phyloP scores from a whole-genome alignment of 1,140 invertebrate genomes.

The Caerostris extrusa region DNA sequence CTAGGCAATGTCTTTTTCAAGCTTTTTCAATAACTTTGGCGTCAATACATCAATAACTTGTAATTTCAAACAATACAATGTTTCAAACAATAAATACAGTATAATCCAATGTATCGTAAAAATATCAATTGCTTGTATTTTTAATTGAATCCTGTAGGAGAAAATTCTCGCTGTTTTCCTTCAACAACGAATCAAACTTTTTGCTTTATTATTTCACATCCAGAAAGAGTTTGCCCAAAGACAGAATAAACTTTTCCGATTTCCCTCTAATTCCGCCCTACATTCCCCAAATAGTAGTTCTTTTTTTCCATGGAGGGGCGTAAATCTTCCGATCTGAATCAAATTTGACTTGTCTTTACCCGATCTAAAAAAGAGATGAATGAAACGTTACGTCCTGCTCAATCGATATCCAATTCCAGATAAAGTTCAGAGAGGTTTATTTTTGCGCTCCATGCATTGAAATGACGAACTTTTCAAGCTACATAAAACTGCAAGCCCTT shows the following conservation, averaged over 20 bases:
- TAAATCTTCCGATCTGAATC: conserved; percentile 41
- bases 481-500: conserved; percentile 55
- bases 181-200: too few species aligned
- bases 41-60: too few species aligned
- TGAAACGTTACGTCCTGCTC: conserved; percentile 51
- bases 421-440: conserved; percentile 41
- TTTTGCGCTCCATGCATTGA: conserved; percentile 56
- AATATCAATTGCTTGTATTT: too few species aligned
- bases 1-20: too few species aligned
- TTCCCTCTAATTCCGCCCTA: background rate
- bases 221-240: too few species aligned
- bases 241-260: background rate
- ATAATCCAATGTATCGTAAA: too few species aligned
- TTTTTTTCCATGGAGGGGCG: background rate
- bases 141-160: too few species aligned
- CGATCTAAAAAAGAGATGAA: conserved; percentile 46
- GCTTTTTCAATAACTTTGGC: too few species aligned
- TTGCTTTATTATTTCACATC: too few species aligned
- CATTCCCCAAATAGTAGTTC: background rate
- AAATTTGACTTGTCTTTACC: conserved; percentile 55
- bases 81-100: too few species aligned
- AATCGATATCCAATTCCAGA: conserved; percentile 68
- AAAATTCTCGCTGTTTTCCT: too few species aligned
- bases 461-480: conserved; percentile 59
- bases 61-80: too few species aligned